phyloP scores from a whole-genome alignment of 2,888 invertebrate species.

The Drosophila phalerata region DNA sequence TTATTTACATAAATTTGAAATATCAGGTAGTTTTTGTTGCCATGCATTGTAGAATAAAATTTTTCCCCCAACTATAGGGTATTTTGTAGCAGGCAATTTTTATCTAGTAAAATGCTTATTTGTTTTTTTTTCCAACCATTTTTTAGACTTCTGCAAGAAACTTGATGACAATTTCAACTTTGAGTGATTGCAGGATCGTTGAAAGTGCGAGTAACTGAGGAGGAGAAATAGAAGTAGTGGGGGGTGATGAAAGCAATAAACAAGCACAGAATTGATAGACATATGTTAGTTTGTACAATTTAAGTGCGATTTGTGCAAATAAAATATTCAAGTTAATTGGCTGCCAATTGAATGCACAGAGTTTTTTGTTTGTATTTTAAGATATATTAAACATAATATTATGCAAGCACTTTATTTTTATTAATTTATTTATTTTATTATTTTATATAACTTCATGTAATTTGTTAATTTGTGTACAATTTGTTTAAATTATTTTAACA shows the following conservation, averaged over 20 bases:
- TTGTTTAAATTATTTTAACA: no score
- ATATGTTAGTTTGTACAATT: conserved; percentile 1
- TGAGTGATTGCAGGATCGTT: conserved; percentile 65
- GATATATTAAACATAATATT: no score
- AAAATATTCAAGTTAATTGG: conserved; percentile 31
- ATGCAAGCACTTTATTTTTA: no score
- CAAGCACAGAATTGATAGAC: conserved; percentile 24
- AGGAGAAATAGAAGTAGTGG: not conserved
- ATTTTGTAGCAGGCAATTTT: not conserved
- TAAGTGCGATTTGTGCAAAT: conserved; percentile 3
- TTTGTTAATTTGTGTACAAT: no score
- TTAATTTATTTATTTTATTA: no score
- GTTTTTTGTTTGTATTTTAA: not conserved
- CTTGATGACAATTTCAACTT: conserved; percentile 73
- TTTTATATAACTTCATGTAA: no score
- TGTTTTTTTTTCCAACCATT: conserved; percentile 22
- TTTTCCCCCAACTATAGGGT: conserved; percentile 6
- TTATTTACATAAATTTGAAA: no score
- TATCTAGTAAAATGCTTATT: not conserved
- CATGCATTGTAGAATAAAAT: no score
- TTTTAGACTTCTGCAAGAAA: conserved; percentile 47
- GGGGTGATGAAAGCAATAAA: conserved; percentile 33
- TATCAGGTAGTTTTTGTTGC: no score
- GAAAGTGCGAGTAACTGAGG: not conserved
- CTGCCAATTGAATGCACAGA: not conserved